phyloP scores from a whole-genome alignment of 1,140 invertebrate species.

The Eumaeus atala region DNA sequence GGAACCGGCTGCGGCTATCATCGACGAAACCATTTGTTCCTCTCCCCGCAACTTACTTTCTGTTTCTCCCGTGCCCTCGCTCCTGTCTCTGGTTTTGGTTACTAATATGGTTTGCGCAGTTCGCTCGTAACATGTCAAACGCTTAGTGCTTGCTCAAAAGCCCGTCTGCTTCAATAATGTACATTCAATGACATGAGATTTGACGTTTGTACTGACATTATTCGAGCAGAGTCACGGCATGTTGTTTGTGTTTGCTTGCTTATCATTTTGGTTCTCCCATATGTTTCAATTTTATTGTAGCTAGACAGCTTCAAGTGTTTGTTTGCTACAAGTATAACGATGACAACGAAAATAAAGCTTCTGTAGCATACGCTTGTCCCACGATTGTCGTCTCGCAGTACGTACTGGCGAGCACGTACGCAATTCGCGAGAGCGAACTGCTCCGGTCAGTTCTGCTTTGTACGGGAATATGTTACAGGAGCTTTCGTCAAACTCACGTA shows the following conservation, averaged over 20 bases:
- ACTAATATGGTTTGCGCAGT: constrained; percentile 38
- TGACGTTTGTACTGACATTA: constrained; percentile 15
- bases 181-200: not conserved
- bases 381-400: too few species aligned
- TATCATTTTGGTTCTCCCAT: constrained; percentile 21
- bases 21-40: constrained; percentile 60
- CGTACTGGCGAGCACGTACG: too few species aligned
- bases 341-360: constrained; percentile 27
- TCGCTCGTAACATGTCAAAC: constrained; percentile 32
- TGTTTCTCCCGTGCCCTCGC: constrained; percentile 35
- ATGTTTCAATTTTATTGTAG: constrained; percentile 31
- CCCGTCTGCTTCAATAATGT: constrained; percentile 38
- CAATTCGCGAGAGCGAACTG: too few species aligned
- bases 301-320: constrained; percentile 29
- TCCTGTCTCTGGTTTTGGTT: constrained; percentile 56
- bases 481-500: constrained; percentile 24
- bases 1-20: constrained; percentile 71
- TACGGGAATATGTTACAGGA: constrained; percentile 26
- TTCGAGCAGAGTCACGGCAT: constrained; percentile 21
- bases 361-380: constrained; percentile 35
- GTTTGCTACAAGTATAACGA: constrained; percentile 19
- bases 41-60: constrained; percentile 48
- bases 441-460: too few species aligned
- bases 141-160: constrained; percentile 45
- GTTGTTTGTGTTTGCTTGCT: constrained; percentile 24